phyloP scores from a whole-genome alignment of 2,113 vertebrate genomes.

The Gnathonemus echidnorhynchus region DNA sequence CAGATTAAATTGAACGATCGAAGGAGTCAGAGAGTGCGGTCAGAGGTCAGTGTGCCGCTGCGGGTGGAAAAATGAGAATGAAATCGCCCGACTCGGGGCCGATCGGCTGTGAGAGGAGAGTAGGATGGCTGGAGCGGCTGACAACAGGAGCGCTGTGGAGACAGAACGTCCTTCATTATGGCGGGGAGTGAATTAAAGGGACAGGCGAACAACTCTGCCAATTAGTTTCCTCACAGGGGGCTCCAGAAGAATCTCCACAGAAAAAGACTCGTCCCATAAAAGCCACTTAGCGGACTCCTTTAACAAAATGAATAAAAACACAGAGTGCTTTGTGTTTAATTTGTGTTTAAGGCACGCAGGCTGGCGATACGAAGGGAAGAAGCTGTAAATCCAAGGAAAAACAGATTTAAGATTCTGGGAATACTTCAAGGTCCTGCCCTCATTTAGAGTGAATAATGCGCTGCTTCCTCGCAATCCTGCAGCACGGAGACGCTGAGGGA shows the following conservation, averaged over 20 bases:
- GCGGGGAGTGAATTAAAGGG: not conserved
- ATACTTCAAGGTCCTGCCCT: constrained; percentile 59
- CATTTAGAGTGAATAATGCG: constrained; percentile 60
- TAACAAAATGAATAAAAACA: constrained; percentile 31
- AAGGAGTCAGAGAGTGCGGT: constrained; percentile 30
- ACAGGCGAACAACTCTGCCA: not conserved
- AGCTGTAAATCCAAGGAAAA: constrained; percentile 39
- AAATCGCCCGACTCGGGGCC: not conserved
- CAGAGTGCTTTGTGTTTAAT: constrained; percentile 31
- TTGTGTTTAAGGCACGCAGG: constrained; percentile 10
- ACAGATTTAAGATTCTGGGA: constrained; percentile 52
- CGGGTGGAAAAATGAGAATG: not conserved
- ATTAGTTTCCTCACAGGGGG: not conserved
- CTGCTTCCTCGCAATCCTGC: constrained; percentile 28
- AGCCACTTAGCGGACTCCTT: constrained; percentile 24
- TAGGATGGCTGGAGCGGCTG: not conserved
- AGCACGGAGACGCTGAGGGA: not conserved
- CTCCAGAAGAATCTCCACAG: not conserved
- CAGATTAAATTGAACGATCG: constrained; percentile 37
- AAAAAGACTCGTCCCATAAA: not conserved
- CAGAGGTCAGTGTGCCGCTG: constrained; percentile 35
- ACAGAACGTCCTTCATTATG: not conserved
- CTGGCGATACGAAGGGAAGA: constrained; percentile 27
- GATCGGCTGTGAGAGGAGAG: not conserved
- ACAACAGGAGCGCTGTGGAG: not conserved